Conservation (phyloP, 2,113 vertebrate genomes). For the Sinosuthora webbiana region DNA sequence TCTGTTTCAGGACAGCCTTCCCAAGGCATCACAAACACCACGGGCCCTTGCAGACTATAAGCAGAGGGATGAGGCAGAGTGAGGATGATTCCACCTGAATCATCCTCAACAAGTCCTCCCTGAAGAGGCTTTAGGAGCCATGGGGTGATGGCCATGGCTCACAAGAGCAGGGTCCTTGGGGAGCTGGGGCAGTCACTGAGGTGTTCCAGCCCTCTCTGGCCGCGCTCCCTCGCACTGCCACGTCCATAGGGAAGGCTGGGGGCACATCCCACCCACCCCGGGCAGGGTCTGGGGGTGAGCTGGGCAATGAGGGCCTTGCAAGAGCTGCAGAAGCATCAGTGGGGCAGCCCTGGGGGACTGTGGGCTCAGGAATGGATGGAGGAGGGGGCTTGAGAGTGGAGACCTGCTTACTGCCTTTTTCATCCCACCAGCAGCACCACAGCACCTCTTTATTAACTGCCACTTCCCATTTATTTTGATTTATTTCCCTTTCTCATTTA, state of each 20-base stretch:
- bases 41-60: not conserved
- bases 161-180: not conserved
- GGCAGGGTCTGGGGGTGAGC: accelerated
- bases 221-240: too few relatives aligned
- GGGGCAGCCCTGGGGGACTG: not conserved
- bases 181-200: not conserved
- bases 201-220: not conserved
- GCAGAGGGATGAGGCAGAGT: not conserved
- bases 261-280: not conserved
- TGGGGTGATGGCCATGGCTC: slow-evolving; percentile 21
- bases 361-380: not conserved
- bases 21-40: not conserved
- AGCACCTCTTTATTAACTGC: not conserved
- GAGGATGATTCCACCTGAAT: not conserved
- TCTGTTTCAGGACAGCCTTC: too few relatives aligned
- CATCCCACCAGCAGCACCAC: not conserved
- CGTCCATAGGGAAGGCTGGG: not conserved
- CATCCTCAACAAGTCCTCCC: not conserved
- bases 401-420: not conserved
- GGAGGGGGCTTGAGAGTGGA: accelerated
- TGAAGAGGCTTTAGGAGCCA: not conserved
- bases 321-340: not conserved
- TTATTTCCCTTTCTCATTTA: not conserved
- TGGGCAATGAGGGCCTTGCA: not conserved
- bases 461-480: not conserved